Evolutionary conservation across 2,888 invertebrate genomes (phyloP), one percentile per base, ranked within the genome.

Genomic region (Germaria angustata): DNA sequence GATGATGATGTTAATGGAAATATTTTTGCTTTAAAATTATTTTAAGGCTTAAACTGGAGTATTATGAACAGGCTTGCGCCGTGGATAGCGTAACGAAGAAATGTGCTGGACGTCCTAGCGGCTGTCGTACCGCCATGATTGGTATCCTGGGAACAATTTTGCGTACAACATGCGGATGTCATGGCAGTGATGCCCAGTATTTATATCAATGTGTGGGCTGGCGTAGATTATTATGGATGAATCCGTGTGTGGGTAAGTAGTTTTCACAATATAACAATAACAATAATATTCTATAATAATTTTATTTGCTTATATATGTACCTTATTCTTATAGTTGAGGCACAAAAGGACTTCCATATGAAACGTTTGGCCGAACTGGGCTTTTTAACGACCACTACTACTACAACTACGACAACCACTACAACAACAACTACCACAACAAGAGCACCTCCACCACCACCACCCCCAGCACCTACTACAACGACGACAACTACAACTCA

Each of bases 141-240:
- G 96, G 96, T 15, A 97, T 97, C 84, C 93, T 97, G 63, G 97
- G 97, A 28, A 97, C 97, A n/a, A 95, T 96, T 89, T 92, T 98
- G 63, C 93, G 97, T 84, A 95, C 96, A 44, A 95, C 95, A 71
- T 98, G 98, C 89, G 96, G 96, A 51, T 98, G 98, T 90, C 95
- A 96, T 84, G 96, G 96, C 39, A 95, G 96, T 1, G 96, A 97
- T 92, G 94, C 95, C 88, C 94, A 95, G 44, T 95, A 96, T 89
- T 92, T 96, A 39, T 96, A 97, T 90, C 96, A 96, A 88, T 97
- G 97, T 87, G 93, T 97, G 0, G 97, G 97, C 68, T 97, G 97
- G 97, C 96, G 97, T 88, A 91, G 97, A 79, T 93, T 97, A 46
- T 93, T 97, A 44, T 97, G 97, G 97, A 94, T 97, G 80, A 97